phyloP scores from a whole-genome alignment of 92 coral and sea anemone genomes.

The Anthopleura xanthogrammica region DNA sequence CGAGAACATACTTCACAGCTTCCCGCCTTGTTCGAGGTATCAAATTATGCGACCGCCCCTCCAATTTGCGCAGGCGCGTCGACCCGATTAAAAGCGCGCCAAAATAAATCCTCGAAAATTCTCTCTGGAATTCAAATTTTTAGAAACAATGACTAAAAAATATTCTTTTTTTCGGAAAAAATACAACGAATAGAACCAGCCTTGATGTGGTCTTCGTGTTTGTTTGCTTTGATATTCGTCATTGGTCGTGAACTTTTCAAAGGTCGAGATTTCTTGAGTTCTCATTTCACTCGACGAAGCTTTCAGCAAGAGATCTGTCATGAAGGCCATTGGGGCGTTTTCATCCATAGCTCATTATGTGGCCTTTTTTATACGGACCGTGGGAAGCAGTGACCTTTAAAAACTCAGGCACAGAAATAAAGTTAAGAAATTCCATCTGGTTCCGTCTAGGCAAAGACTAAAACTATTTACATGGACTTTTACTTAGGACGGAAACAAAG shows the following conservation, averaged over 20 bases:
- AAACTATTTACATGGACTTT: neutral
- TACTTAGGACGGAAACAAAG: neutral
- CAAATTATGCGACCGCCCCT: conserved; percentile 7
- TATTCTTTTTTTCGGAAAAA: neutral
- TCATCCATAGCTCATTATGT: neutral
- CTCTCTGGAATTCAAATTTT: neutral
- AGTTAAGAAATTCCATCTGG: neutral
- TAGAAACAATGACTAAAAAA: neutral
- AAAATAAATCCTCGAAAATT: neutral
- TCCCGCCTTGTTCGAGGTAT: conserved; percentile 37
- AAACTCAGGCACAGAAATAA: neutral
- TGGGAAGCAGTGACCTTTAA: conserved; percentile 3
- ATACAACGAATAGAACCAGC: neutral
- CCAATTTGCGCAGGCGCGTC: conserved; percentile 12
- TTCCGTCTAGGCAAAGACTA: neutral
- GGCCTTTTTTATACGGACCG: neutral
- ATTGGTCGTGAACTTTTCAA: conserved; percentile 10
- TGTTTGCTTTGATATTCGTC: neutral
- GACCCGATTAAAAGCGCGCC: neutral
- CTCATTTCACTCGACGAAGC: conserved; percentile 12
- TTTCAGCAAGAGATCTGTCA: conserved; percentile 12
- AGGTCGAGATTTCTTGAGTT: conserved; percentile 18
- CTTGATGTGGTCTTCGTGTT: neutral
- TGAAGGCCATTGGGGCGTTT: conserved; percentile 8
- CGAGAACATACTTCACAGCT: conserved; percentile 16